These are phyloP conservation scores for Chymomyza amoena DNA, from an alignment of 2,888 invertebrate species.

Conservation along the genomic window DNA sequence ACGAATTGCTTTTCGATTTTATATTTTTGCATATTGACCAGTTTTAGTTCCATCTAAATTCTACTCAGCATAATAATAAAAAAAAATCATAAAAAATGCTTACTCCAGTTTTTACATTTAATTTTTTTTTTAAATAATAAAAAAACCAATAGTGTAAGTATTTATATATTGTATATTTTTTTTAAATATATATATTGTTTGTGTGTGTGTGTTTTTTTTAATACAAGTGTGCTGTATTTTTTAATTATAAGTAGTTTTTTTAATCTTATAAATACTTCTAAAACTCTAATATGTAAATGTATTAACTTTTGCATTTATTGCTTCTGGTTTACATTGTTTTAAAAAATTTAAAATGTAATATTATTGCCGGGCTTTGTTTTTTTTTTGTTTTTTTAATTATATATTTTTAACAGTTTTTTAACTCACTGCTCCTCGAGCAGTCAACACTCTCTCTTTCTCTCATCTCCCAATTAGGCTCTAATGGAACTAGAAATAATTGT, in stretches of 20 bases:
- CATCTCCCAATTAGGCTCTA: neutral
- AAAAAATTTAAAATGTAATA: slow-evolving; percentile 27
- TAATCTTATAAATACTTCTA: slow-evolving; percentile 59
- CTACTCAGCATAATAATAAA: slow-evolving; percentile 60
- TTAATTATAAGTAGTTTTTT: slow-evolving; percentile 68
- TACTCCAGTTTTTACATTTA: neutral
- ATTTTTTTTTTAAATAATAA: neutral
- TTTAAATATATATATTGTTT: slow-evolving; percentile 17
- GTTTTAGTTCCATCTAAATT: slow-evolving; percentile 49
- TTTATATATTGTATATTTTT: slow-evolving; percentile 5
- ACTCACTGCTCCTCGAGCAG: neutral
- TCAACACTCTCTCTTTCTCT: neutral
- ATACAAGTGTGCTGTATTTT: slow-evolving; percentile 59
- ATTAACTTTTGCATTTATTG: slow-evolving; percentile 64
- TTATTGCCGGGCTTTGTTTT: slow-evolving; percentile 66
- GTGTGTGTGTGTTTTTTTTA: slow-evolving; percentile 46
- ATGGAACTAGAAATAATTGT: neutral
- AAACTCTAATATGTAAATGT: slow-evolving; percentile 58
- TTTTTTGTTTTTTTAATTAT: slow-evolving; percentile 36
- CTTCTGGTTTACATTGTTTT: slow-evolving; percentile 48
- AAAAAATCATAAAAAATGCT: neutral
- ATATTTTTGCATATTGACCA: slow-evolving; percentile 38
- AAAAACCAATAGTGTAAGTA: neutral
- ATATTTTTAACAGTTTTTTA: slow-evolving; percentile 12
- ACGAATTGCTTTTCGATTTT: slow-evolving; percentile 50